These are phyloP conservation scores for Drosophila simulans DNA, from an alignment of 1,140 invertebrate genomes.

Conservation along the genomic window DNA sequence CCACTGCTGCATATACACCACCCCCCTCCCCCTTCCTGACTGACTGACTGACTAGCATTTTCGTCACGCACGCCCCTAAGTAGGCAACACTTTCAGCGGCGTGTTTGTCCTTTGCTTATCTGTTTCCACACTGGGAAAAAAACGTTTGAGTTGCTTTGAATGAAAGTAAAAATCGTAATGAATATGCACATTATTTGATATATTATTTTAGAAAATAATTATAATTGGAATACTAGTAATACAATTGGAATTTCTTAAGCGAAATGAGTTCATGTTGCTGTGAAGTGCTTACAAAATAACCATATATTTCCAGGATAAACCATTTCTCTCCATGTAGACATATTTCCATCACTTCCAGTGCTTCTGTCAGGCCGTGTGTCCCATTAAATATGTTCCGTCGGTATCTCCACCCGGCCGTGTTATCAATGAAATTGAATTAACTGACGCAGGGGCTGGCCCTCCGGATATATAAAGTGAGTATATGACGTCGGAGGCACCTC, in stretches of 20 bases:
- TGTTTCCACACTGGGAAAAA: conserved; percentile 9
- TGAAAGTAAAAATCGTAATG: too few species aligned
- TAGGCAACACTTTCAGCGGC: conserved; percentile 44
- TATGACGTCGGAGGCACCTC: conserved; percentile 30
- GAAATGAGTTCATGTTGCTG: too few species aligned
- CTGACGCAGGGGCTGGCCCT: conserved; percentile 44
- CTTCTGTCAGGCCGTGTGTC: neutral
- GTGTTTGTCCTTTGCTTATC: conserved; percentile 11
- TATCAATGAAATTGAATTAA: conserved; percentile 47
- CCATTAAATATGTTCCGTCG: conserved; percentile 30
- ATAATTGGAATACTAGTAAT: too few species aligned
- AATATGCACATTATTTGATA: too few species aligned
- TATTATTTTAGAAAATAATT: too few species aligned
- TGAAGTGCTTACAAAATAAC: too few species aligned
- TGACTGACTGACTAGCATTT: conserved; percentile 15
- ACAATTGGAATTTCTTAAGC: too few species aligned
- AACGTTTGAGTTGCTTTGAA: neutral
- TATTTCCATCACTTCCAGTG: neutral
- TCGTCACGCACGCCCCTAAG: conserved; percentile 59
- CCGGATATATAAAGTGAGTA: conserved; percentile 7
- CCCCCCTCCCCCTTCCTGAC: neutral
- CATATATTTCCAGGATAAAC: neutral
- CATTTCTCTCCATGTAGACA: neutral
- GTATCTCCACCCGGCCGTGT: conserved; percentile 18
- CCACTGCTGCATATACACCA: neutral